Evolutionary conservation across 53 echinoderm and acorn worm genomes (phyloP).

Genomic region (Hippasteria phrygiana): DNA sequence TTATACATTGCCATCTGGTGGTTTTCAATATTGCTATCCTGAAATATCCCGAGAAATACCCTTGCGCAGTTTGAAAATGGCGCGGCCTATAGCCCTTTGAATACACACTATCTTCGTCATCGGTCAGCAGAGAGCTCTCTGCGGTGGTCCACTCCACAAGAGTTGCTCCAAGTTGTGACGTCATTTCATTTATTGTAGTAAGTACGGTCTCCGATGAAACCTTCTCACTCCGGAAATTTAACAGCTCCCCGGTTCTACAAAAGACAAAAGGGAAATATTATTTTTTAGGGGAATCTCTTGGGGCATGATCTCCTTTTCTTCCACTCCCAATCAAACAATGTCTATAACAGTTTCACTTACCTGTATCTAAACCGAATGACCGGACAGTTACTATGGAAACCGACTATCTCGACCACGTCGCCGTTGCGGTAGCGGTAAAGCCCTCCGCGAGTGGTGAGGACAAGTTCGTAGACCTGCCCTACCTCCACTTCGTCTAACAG

Average conservation of each 20-base stretch:
- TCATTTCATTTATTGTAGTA: not conserved
- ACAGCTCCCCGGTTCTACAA: too few relatives aligned
- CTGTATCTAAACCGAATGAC: slow-evolving; percentile 43
- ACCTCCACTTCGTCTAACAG: slow-evolving; percentile 43
- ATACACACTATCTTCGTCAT: not conserved
- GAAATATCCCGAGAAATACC: not conserved
- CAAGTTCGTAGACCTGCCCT: slow-evolving; percentile 47
- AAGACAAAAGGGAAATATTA: too few relatives aligned
- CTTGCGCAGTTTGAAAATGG: not conserved
- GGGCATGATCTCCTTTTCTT: too few relatives aligned
- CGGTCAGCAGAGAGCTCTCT: slow-evolving; percentile 9
- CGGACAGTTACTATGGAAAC: slow-evolving; percentile 46
- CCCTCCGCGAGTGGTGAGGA: slow-evolving; percentile 28
- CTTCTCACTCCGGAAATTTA: slow-evolving; percentile 30
- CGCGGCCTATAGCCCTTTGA: not conserved
- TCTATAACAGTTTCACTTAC: too few relatives aligned
- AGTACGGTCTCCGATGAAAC: not conserved
- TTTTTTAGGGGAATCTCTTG: too few relatives aligned
- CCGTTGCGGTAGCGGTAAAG: slow-evolving; percentile 58
- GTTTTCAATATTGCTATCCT: not conserved
- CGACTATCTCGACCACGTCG: slow-evolving; percentile 59
- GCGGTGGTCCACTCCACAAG: slow-evolving; percentile 20
- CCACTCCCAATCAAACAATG: too few relatives aligned
- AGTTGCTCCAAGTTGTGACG: not conserved
- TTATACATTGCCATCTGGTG: too few relatives aligned